These are phyloP conservation scores for Syncerus caffer DNA, from an alignment of 2,797 vertebrate genomes.

Conservation along the genomic window DNA sequence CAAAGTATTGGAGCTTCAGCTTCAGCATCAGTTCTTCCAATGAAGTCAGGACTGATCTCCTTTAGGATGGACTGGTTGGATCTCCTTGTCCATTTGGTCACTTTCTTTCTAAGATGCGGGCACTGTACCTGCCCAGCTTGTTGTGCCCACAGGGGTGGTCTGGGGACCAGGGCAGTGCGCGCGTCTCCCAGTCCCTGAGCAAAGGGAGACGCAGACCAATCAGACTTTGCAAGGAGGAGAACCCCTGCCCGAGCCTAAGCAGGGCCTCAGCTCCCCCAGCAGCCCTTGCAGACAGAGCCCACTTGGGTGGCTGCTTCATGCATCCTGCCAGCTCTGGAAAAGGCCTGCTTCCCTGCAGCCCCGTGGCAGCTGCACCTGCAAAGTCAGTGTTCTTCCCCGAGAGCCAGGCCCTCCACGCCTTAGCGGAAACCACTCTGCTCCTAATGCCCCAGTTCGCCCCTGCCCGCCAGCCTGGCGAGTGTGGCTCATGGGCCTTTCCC, in stretches of 20 bases:
- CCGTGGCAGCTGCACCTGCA: neutral
- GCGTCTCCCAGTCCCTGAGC: neutral
- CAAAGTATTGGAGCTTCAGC: neutral
- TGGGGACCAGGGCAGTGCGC: fast-evolving
- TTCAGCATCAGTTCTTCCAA: neutral
- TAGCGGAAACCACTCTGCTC: neutral
- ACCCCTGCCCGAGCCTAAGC: neutral
- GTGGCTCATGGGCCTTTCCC: constrained; percentile 37
- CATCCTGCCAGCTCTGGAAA: neutral
- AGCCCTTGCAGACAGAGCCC: neutral
- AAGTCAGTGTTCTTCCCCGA: neutral
- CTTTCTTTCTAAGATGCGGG: neutral
- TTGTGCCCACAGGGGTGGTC: neutral
- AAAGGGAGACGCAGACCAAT: too few relatives aligned
- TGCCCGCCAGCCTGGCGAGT: neutral
- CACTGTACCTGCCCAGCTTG: neutral
- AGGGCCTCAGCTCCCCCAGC: neutral
- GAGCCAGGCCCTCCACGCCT: neutral
- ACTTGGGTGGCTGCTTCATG: fast-evolving
- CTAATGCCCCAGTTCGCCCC: fast-evolving
- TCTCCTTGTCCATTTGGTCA: neutral
- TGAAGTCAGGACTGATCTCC: neutral
- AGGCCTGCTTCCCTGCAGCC: neutral
- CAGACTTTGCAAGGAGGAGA: neutral
- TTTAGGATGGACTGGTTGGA: neutral